These are phyloP conservation scores for Psittacula derbiana DNA, from an alignment of 2,797 vertebrate species.

Conservation along the genomic window DNA sequence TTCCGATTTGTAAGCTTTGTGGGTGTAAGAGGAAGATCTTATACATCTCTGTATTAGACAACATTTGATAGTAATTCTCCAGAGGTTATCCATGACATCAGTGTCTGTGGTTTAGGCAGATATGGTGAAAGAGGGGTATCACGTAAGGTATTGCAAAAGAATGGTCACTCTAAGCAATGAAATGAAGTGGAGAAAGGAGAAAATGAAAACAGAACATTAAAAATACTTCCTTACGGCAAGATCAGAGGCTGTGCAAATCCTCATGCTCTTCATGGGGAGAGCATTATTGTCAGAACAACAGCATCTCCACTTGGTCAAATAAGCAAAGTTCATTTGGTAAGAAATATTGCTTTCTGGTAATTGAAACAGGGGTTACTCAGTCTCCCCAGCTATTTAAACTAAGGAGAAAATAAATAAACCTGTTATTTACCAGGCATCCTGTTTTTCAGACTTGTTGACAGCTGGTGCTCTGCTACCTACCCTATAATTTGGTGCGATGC, in stretches of 20 bases:
- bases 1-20: background rate
- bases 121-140: rapidly evolving
- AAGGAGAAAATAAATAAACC: background rate
- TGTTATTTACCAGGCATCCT: background rate
- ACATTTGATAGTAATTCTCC: background rate
- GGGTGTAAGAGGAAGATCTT: background rate
- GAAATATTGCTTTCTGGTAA: background rate
- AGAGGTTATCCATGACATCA: background rate
- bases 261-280: background rate
- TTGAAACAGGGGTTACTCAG: background rate
- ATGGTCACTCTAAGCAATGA: background rate
- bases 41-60: background rate
- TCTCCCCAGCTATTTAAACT: background rate
- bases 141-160: background rate
- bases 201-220: background rate
- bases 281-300: background rate
- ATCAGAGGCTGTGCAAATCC: background rate
- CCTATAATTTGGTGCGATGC: background rate
- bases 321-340: background rate
- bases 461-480: background rate
- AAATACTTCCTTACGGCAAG: background rate
- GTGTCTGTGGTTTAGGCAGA: rapidly evolving
- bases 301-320: background rate
- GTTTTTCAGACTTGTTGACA: background rate
- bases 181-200: background rate